Conservation (phyloP, 2,113 vertebrate species). For the Empidonax alnorum region DNA sequence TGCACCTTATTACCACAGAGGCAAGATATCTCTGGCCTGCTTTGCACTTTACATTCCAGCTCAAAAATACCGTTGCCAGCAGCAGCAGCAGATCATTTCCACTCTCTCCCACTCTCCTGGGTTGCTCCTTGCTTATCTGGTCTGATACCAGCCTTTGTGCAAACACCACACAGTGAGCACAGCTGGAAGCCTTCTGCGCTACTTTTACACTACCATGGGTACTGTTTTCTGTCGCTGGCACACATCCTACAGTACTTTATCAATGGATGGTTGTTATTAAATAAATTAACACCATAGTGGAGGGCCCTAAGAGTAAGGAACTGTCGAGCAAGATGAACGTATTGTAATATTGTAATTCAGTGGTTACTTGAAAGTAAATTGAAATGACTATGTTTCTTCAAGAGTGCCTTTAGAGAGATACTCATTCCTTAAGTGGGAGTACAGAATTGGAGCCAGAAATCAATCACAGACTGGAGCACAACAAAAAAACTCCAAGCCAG, state of each 20-base stretch:
- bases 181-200: not conserved
- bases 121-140: not conserved
- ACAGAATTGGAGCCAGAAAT: not conserved
- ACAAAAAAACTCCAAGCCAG: not conserved
- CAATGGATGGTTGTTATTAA: not conserved
- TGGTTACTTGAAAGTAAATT: not conserved
- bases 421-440: not conserved
- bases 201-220: not conserved
- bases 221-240: not conserved
- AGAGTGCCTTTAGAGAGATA: not conserved
- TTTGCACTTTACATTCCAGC: not conserved
- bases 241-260: not conserved
- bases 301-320: not conserved
- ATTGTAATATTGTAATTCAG: not conserved
- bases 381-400: not conserved
- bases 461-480: not conserved
- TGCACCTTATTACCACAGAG: not conserved
- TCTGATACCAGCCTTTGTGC: not conserved
- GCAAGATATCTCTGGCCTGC: not conserved
- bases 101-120: not conserved
- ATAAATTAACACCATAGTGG: not conserved
- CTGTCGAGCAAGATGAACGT: not conserved
- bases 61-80: not conserved
- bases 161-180: not conserved
- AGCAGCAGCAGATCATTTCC: not conserved